phyloP scores from a whole-genome alignment of 2,888 invertebrate genomes.

The Oscheius sp. region DNA sequence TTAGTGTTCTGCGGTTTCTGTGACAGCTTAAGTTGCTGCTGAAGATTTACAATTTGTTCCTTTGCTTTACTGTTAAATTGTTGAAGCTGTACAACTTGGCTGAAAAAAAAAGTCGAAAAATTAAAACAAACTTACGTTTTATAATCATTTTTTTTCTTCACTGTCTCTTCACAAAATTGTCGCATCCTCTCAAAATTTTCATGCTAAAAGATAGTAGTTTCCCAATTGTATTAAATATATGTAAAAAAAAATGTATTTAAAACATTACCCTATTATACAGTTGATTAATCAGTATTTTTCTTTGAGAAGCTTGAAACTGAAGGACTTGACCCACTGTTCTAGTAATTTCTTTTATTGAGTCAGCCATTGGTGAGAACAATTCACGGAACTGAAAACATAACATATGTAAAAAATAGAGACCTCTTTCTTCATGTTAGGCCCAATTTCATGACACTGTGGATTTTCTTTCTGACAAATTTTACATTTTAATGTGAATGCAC shows the following conservation, averaged over 20 bases:
- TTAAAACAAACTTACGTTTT: background rate
- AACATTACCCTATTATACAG: constrained; percentile 7
- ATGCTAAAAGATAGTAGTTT: constrained; percentile 6
- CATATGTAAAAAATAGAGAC: background rate
- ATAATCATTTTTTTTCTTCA: constrained; percentile 19
- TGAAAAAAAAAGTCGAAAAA: background rate
- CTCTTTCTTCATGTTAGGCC: background rate
- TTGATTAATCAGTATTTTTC: constrained; percentile 6
- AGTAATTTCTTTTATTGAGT: background rate
- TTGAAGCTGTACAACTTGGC: constrained; percentile 10
- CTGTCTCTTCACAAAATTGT: constrained; percentile 4
- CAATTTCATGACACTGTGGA: constrained; percentile 11
- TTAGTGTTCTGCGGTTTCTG: background rate
- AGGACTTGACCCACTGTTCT: background rate
- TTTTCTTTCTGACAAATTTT: constrained; percentile 26
- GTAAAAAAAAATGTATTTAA: too few species aligned
- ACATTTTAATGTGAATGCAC: constrained; percentile 11
- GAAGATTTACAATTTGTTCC: background rate
- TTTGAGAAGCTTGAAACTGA: constrained; percentile 10
- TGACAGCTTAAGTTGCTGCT: background rate
- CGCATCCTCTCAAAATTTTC: constrained; percentile 21
- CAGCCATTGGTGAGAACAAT: constrained; percentile 7
- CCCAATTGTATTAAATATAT: background rate
- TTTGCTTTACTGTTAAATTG: constrained; percentile 10
- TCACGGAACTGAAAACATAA: constrained; percentile 6